A percentile compares a stretch with the other conserved stretches of the same genome.
phyloP scores from a whole-genome alignment of 2,797 vertebrate genomes.

The Centropyge bicolor region DNA sequence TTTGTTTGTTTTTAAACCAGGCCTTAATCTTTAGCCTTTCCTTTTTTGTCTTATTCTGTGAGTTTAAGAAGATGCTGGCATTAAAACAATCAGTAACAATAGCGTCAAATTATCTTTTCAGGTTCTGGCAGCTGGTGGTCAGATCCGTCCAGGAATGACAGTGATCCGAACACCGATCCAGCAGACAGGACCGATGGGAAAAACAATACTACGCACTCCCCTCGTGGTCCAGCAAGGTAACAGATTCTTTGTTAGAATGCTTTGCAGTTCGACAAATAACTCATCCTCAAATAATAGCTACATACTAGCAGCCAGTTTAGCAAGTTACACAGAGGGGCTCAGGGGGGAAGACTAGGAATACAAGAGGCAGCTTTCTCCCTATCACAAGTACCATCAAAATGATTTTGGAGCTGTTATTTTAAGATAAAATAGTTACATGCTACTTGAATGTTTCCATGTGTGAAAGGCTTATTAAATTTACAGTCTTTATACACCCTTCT shows the following conservation, averaged over 20 bases:
- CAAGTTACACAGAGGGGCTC: no score
- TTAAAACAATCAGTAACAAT: background rate
- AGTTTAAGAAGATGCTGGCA: background rate
- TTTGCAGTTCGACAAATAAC: background rate
- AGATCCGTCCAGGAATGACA: slow-evolving; percentile 94
- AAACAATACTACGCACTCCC: slow-evolving; percentile 93
- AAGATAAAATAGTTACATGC: no score
- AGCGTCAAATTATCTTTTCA: slow-evolving; percentile 57
- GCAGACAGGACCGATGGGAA: slow-evolving; percentile 90
- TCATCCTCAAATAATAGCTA: background rate
- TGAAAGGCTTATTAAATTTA: background rate
- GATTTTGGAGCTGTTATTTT: no score
- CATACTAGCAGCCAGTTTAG: background rate
- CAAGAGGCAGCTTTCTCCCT: no score
- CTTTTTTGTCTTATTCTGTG: background rate
- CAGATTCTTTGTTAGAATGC: slow-evolving; percentile 9
- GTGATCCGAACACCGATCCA: slow-evolving; percentile 94
- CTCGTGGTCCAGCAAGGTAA: slow-evolving; percentile 97
- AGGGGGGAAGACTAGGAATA: no score
- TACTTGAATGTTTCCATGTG: background rate
- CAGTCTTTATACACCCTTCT: background rate
- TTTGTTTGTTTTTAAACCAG: background rate
- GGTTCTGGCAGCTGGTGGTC: slow-evolving; percentile 89
- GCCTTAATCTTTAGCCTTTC: background rate
- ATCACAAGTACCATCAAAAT: no score